These are phyloP conservation scores for Drosophila busckii DNA, from an alignment of 1,140 invertebrate genomes.

Conservation along the genomic window DNA sequence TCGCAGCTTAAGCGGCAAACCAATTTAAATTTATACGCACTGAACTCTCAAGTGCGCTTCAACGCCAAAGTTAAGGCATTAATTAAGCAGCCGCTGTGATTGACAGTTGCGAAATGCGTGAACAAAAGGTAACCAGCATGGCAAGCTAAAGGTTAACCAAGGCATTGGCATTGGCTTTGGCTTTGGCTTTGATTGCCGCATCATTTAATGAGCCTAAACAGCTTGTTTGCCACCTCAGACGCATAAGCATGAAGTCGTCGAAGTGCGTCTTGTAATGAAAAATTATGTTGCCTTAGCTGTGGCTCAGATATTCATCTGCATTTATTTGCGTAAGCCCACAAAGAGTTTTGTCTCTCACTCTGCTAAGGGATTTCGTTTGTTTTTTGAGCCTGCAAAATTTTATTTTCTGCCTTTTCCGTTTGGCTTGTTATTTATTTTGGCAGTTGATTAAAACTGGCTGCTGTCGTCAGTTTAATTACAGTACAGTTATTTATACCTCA, in stretches of 20 bases:
- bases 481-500: conserved; percentile 37
- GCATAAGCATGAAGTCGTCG: no score
- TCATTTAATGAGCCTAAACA: conserved; percentile 72
- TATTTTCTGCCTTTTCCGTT: conserved; percentile 11
- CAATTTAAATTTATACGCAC: conserved; percentile 44
- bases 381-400: conserved; percentile 29
- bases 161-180: conserved; percentile 4
- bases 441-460: conserved; percentile 67
- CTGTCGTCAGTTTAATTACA: conserved; percentile 71
- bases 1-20: conserved; percentile 20
- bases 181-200: conserved; percentile 37
- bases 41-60: no score
- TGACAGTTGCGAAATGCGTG: conserved; percentile 26
- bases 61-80: no score
- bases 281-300: conserved; percentile 45
- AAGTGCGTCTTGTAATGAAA: conserved; percentile 58
- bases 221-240: conserved; percentile 58
- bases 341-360: no score
- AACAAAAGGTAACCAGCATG: neutral
- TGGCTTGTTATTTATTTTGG: conserved; percentile 56
- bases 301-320: conserved; percentile 10
- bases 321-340: no score
- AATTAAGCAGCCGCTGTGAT: conserved; percentile 37
- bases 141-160: conserved; percentile 32
- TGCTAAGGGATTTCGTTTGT: no score